Percentiles rank a stretch among this genome's conserved stretches.
phyloP scores from a whole-genome alignment of 2,797 vertebrate species.

The Sebastolobus alascanus region DNA sequence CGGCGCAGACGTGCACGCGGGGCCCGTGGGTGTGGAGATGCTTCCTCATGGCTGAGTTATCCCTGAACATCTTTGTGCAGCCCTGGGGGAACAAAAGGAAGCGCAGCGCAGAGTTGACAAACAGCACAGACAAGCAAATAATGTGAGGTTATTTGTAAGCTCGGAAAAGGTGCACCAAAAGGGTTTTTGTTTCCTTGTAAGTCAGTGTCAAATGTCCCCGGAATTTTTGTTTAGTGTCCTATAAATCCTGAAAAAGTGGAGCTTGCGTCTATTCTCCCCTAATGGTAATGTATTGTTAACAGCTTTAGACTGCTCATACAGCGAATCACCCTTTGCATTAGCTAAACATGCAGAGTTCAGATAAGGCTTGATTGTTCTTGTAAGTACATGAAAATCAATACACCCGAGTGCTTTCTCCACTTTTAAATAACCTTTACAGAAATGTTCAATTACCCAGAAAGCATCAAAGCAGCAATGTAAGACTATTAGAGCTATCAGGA shows the following conservation, averaged over 20 bases:
- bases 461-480: constrained; percentile 9
- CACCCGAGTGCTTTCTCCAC: constrained; percentile 4
- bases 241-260: neutral
- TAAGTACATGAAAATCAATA: constrained; percentile 45
- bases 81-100: constrained; percentile 81
- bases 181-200: neutral
- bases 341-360: constrained; percentile 13
- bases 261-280: neutral
- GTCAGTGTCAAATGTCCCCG: neutral
- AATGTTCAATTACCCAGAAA: constrained; percentile 24
- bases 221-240: neutral
- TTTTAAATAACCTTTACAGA: constrained; percentile 36
- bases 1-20: constrained; percentile 96
- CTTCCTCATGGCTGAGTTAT: constrained; percentile 99
- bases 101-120: constrained; percentile 11
- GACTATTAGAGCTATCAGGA: constrained; percentile 9
- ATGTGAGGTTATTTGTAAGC: neutral
- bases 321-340: constrained; percentile 16
- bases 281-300: constrained; percentile 5
- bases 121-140: neutral
- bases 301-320: constrained; percentile 14
- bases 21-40: constrained; percentile 98
- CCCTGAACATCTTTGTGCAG: constrained; percentile 99
- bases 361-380: constrained; percentile 26
- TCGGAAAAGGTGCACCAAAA: neutral